Conservation (phyloP, 2,113 vertebrate genomes). For the Chauna torquata region DNA sequence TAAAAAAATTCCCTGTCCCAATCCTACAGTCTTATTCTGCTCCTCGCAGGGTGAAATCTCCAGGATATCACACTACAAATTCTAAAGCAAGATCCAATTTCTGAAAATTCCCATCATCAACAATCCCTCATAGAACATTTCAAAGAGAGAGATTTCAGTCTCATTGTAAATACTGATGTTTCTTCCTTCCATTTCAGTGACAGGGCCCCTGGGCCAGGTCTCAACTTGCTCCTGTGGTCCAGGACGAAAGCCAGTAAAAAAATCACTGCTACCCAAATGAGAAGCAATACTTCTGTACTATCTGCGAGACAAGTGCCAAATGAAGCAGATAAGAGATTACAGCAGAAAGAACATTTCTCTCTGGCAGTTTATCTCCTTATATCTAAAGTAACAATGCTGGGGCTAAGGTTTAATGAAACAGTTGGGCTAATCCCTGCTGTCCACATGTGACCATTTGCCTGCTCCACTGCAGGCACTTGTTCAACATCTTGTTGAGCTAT, state of each 20-base stretch:
- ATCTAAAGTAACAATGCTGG: background rate
- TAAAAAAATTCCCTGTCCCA: background rate
- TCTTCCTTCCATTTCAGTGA: background rate
- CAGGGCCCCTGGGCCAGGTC: background rate
- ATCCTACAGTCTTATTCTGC: background rate
- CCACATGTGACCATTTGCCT: background rate
- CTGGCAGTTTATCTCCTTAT: background rate
- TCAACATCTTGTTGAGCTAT: background rate
- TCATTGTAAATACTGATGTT: background rate
- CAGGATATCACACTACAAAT: background rate
- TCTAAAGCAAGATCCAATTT: background rate
- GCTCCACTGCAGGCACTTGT: background rate
- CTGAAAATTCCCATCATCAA: background rate
- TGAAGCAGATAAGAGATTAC: background rate
- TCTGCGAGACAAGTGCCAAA: background rate
- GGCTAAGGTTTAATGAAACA: background rate
- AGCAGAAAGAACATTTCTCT: background rate
- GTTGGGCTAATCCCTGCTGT: background rate
- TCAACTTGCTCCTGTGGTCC: background rate
- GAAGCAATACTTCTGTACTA: background rate
- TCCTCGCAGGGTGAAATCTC: background rate
- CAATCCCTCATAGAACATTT: background rate
- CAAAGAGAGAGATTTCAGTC: background rate
- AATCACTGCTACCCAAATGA: background rate
- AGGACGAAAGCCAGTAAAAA: background rate